A percentile compares a stretch with the other conserved stretches of the same genome.
Conservation (phyloP, 2,113 vertebrate genomes). For the Raphicerus campestris region DNA sequence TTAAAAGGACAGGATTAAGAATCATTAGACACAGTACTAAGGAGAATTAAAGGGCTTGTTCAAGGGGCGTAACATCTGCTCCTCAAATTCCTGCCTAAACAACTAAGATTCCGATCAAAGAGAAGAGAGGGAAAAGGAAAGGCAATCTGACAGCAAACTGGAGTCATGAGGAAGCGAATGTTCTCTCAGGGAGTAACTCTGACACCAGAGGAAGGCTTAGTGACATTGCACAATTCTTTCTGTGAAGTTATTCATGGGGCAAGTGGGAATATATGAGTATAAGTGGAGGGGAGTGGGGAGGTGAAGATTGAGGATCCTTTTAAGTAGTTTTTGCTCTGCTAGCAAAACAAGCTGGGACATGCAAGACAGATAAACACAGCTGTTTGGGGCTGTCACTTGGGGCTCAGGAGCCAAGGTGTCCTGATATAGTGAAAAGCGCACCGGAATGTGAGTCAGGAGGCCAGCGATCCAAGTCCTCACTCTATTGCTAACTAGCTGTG, state of each 20-base stretch:
- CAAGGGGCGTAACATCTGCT: slow-evolving; percentile 65
- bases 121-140: slow-evolving; percentile 60
- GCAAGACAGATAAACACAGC: slow-evolving; percentile 74
- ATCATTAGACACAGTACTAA: slow-evolving; percentile 67
- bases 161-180: slow-evolving; percentile 65
- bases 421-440: slow-evolving; percentile 54
- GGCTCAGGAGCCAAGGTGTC: slow-evolving; percentile 60
- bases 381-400: slow-evolving; percentile 65
- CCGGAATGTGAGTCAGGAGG: slow-evolving; percentile 49
- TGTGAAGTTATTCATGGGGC: slow-evolving; percentile 64
- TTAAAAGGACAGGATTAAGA: slow-evolving; percentile 69
- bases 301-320: slow-evolving; percentile 68
- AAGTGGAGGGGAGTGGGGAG: slow-evolving; percentile 52
- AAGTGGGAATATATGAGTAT: background rate
- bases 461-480: background rate
- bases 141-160: slow-evolving; percentile 49
- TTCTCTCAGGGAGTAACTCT: slow-evolving; percentile 48
- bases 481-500: slow-evolving; percentile 8
- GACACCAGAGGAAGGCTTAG: slow-evolving; percentile 62
- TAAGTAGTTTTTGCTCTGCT: slow-evolving; percentile 65
- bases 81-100: slow-evolving; percentile 68
- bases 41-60: slow-evolving; percentile 65
- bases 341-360: slow-evolving; percentile 71
- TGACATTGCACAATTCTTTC: slow-evolving; percentile 62
- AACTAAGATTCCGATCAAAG: slow-evolving; percentile 72